Base-by-base conservation (phyloP, 1,140 invertebrate species). In the Chironomus tepperi region DNA sequence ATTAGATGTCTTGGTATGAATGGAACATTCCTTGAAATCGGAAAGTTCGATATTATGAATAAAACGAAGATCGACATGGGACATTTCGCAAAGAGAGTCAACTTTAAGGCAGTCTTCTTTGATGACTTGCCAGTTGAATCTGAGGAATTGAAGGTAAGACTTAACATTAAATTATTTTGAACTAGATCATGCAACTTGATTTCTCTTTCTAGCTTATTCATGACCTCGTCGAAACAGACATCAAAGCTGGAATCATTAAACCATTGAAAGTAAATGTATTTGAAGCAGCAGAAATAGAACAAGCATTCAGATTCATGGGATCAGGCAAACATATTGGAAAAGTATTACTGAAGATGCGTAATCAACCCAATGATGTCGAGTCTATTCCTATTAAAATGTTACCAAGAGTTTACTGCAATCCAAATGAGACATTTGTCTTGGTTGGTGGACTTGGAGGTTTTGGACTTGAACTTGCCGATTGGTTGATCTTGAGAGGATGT, bases 291-390 rank as follows among this genome's bases (percentile, higher is more conserved):
- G 83, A 88, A 77, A 78, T 88, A 2, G 87, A 89, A 78, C 80
- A 85, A 75, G 88, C 88, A 3, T 90, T 89, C 80, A 82, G 87
- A 74, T 88, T 88, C 77, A 93, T 94, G 92, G 89, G 90, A 8
- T 85, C 88, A 75, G 92, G 92, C 15, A 92, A 92, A 84, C 92
- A 94, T 80, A 90, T 92, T 75, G 92, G 92, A 75, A 94, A 94
- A 86, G 90, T 93, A 74, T 21, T 76, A 73, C 19, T 65, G 1
- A 24, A 42, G 82, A 90, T 97, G 72, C 85, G 89, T 16, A 86
- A 90, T 12, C 91, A 93, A 12, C 18, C 21, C 42, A 57, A 75
- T 21, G 16, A 18, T 1, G 9, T 21, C 9, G 0, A 70, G 15
- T 47, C 70, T 34, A 34, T 73, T 19, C 57, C 15, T 12, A 74